A percentile compares a stretch with the other conserved stretches of the same genome.
These are phyloP conservation scores for Cliona cf. orientalis DNA, from an alignment of 37 sponge, comb jelly and placozoan genomes.

Conservation along the genomic window DNA sequence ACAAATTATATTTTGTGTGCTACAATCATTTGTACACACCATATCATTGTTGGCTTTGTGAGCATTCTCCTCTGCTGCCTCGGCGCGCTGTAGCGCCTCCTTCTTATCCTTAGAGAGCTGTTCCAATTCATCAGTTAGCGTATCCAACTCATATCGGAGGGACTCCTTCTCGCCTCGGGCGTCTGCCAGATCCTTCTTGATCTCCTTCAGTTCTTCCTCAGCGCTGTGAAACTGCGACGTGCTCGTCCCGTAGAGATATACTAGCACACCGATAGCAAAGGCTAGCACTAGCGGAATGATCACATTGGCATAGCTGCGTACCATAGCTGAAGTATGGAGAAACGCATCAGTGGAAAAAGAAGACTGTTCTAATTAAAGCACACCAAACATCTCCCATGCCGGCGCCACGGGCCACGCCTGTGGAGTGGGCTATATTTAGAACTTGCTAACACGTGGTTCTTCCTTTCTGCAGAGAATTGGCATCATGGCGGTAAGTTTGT, in stretches of 20 bases:
- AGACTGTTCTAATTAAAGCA: neutral
- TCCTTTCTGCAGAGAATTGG: neutral
- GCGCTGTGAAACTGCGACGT: neutral
- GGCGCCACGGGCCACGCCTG: too few species aligned
- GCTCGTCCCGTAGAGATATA: constrained; percentile 30
- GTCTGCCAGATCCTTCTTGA: neutral
- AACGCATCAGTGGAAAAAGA: too few species aligned
- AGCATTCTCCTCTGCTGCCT: neutral
- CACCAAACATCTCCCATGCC: neutral
- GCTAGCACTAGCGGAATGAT: constrained; percentile 10
- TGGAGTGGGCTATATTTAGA: neutral
- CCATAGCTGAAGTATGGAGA: neutral
- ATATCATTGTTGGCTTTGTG: neutral
- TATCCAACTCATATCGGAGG: neutral
- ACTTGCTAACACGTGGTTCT: neutral
- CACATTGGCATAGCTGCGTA: neutral
- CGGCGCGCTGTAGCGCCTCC: neutral
- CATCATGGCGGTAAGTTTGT: neutral
- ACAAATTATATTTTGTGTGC: too few species aligned
- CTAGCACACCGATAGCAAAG: neutral
- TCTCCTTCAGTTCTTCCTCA: neutral
- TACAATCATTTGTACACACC: too few species aligned
- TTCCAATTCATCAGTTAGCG: constrained; percentile 5
- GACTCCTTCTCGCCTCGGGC: constrained; percentile 5
- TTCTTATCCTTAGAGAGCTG: neutral